Evolutionary conservation across 2,888 invertebrate species (phyloP), one percentile per base, ranked within the genome.

Genomic region (Cheilosia grossa): DNA sequence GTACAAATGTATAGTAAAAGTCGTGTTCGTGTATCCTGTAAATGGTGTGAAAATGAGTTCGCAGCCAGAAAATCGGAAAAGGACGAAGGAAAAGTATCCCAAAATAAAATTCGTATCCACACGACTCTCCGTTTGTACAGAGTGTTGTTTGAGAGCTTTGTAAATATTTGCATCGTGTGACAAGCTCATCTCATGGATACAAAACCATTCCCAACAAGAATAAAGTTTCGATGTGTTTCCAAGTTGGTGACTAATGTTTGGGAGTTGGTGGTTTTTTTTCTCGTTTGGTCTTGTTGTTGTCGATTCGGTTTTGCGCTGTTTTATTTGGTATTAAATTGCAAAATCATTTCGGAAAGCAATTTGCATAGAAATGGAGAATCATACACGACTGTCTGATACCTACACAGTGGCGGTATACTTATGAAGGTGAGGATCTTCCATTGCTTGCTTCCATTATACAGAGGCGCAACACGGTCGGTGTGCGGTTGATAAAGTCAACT

Each of bases 281-380:
- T 47, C 47, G 61, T 49, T 49, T 33, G 15, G 9, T 3, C 15
- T 51, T 24, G 6, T 59, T 33, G 21, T 47, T 42, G 47, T 21
- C 37, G 47, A 53, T 73, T 72, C 30, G 54, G 54, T 56, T 59
- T 42, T 27, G 37, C 6, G 13, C 10, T 61, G 66, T 37, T 74
- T 73, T 79, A 74, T 73, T 79, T 79, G 61, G 69, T 69, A 69
- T 66, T 79, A 64, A 72, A 79, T 70, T 73, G 66, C 70, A 44
- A 80, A 80, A 72, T 80, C 59, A 80, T 85, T 81, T 85, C 66
- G 70, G 58, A 75, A 85, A 85, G 70, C 83, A 85, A 85, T 85
- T 81, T 85, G 81, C 83, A 85, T 85, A 75, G 80, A 85, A 80
- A 85, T 85, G 54, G 70, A 40, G 79, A 79, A 74, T 69, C 79